Base-by-base conservation (phyloP, 2,113 vertebrate genomes). In the Lepus europaeus region DNA sequence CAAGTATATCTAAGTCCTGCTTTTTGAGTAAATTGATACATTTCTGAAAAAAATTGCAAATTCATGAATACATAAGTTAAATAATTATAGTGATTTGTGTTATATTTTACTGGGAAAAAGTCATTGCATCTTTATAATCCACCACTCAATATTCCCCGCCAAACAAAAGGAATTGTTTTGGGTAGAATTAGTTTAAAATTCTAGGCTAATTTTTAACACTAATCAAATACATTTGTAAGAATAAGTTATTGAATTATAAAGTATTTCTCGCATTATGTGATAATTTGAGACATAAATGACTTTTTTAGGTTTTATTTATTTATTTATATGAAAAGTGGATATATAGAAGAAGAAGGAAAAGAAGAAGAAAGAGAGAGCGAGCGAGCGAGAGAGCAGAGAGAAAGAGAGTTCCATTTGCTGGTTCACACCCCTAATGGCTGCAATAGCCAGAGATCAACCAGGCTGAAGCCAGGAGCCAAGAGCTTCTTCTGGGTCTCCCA, bases 181-280 rank as follows among this genome's bases (percentile, higher is more conserved):
- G 31, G 20, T 93, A 31, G 0, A 3, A 73, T 12, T 69, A 69
- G 4, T 29, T 33, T 79, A 31, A 64, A 81, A 2, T 64, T 95
- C 3, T 19, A 73, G 27, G 10, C 36, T 64, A 78, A 39, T 51
- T 81, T 87, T 92, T 36, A 16, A 82, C 16, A 73, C 3, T 59
- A 64, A 61, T 77, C 39, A 86, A 92, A 45, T 91, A 80, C 74
- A 66, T 89, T 33, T 84, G 19, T 11, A 89, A 73, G 3, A 53
- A 29, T 66, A 80, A 81, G 19, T 36, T 87, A 53, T 31, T 87
- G 16, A 76, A 27, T 95, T 90, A 76, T 68, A 66, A 90, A 77
- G 49, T 17, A 76, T 61, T 70, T 89, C 33, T 1, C 9, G 6
- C 70, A 61, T 19, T 76, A 0, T 39, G 12, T 89, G 45, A 82